Conservation (phyloP, 2,888 invertebrate genomes). For the Andrena trimmerana region DNA sequence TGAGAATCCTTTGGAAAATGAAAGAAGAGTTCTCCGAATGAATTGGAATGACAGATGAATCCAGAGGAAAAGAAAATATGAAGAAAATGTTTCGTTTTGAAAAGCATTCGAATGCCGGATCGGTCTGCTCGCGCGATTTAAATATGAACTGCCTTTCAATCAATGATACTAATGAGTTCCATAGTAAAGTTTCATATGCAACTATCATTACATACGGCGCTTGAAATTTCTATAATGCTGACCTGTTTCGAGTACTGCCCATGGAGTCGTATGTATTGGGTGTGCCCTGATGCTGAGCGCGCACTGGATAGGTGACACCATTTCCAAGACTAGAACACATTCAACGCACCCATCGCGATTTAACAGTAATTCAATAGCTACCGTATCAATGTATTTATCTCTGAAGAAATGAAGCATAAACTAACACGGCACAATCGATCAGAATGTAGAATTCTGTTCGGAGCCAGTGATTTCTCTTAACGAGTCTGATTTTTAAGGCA, state of each 20-base stretch:
- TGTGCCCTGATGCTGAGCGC: constrained; percentile 89
- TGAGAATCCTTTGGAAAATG: constrained; percentile 25
- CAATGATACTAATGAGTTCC: constrained; percentile 67
- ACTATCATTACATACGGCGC: constrained; percentile 64
- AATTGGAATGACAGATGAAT: background rate
- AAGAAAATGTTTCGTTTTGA: constrained; percentile 32
- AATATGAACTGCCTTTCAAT: constrained; percentile 53
- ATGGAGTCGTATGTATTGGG: constrained; percentile 93
- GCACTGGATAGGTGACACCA: constrained; percentile 94
- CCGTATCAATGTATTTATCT: constrained; percentile 38
- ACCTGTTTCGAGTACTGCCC: constrained; percentile 94
- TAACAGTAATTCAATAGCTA: constrained; percentile 66
- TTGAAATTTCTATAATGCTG: constrained; percentile 86
- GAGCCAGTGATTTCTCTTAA: background rate
- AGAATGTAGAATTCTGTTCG: background rate
- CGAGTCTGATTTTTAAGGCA: constrained; percentile 55
- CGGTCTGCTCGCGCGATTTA: constrained; percentile 1
- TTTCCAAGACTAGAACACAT: constrained; percentile 93
- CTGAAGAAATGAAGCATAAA: constrained; percentile 9
- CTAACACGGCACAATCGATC: constrained; percentile 19
- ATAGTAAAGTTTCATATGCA: constrained; percentile 66
- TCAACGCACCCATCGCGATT: constrained; percentile 79
- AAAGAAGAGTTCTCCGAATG: constrained; percentile 14
- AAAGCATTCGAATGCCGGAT: constrained; percentile 21
- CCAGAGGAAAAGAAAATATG: constrained; percentile 36